Percentiles rank a stretch among this genome's conserved stretches.
Conservation (phyloP, 2,797 vertebrate species). For the Semaprochilodus insignis region DNA sequence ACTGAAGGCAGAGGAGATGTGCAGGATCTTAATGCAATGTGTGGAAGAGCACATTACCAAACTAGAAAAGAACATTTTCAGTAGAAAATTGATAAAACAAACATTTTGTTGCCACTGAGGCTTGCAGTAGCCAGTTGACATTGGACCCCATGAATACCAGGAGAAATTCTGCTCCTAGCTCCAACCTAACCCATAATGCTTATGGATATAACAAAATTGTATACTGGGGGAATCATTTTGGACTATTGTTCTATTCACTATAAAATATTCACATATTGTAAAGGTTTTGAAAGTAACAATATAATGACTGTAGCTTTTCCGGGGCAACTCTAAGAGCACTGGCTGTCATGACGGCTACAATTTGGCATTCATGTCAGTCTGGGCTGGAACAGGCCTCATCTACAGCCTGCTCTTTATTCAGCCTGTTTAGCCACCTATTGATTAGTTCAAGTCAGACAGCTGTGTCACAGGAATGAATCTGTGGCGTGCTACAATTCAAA, state of each 20-base stretch:
- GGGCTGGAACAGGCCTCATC: neutral
- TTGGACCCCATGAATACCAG: too few species aligned
- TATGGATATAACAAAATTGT: too few species aligned
- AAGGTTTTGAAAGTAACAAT: neutral
- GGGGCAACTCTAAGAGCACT: neutral
- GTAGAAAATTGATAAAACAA: too few species aligned
- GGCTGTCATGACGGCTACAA: neutral
- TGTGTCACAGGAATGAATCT: slow-evolving; percentile 24
- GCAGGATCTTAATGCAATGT: too few species aligned
- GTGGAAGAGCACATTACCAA: too few species aligned
- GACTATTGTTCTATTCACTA: too few species aligned
- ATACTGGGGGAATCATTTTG: neutral
- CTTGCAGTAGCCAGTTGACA: too few species aligned
- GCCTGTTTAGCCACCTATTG: neutral
- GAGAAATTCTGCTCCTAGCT: too few species aligned
- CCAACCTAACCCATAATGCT: too few species aligned
- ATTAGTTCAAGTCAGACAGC: slow-evolving; percentile 33
- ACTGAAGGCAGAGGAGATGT: too few species aligned
- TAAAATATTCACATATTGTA: neutral
- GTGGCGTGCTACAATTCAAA: neutral
- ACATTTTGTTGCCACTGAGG: too few species aligned
- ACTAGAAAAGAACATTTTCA: too few species aligned
- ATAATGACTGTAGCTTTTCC: neutral
- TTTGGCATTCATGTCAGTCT: slow-evolving; percentile 12
- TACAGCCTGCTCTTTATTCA: slow-evolving; percentile 11